Evolutionary conservation across 2,888 invertebrate genomes (phyloP), one percentile per base, ranked within the genome.

Genomic region (Psylliodes chrysocephalus): DNA sequence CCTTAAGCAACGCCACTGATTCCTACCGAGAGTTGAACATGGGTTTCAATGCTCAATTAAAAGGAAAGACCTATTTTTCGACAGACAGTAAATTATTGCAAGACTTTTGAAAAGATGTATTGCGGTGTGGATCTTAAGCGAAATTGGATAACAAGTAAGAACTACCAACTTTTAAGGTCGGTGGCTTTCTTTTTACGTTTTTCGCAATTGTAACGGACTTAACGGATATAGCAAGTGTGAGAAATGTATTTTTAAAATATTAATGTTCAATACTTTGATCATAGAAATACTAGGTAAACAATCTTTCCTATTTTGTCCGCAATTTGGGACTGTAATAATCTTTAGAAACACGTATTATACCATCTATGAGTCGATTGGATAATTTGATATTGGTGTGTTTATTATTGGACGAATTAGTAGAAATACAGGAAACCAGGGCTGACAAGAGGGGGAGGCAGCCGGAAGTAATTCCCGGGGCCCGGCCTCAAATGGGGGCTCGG

Each of bases 41-140:
- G 60, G 57, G 64, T 65, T 61, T 65, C 64, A 42, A 49, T 71
- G 68, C 66, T 69, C 71, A 72, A 73, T 72, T 73, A 72, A 73
- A 71, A 63, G 62, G 44, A 67, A 57, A 67, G 68, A 65, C 66
- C 70, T 61, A 70, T 67, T 72, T 73, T 73, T 73, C 73, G 72
- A 70, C 71, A 67, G 63, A 54, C 55, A 55, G 67, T 73, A 67
- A 73, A 69, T 73, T 72, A 72, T 69, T 59, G 69, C 66, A 62
- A 63, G 67, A 72, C 69, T 72, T 68, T 59, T 49, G 42, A 61
- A 60, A 59, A 69, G 68, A 69, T 69, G 70, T 71, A 72, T 69
- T 68, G 66, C 61, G 63, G 63, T 62, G 30, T 55, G 63, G 66
- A 69, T 68, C 67, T 71, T 64, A 60, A 64, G 61, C 66, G 67